Evolutionary conservation across 2,888 invertebrate genomes (phyloP), one percentile per base, ranked within the genome.

Genomic region (Amiota mariae): DNA sequence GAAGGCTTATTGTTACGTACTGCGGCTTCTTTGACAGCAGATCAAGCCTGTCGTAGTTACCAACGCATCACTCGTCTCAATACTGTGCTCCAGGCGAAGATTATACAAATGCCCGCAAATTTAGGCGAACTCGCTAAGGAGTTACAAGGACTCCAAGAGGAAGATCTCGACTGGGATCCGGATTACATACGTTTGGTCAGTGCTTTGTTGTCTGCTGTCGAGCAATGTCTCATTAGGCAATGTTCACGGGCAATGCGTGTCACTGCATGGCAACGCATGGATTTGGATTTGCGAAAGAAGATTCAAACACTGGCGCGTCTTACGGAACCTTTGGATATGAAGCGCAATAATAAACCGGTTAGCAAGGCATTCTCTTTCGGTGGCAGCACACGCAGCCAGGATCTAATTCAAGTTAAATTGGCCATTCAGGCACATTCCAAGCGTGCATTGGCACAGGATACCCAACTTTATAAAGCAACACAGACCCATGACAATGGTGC

Each of bases 41-140:
- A 97, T 77, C 95, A 95, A 87, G 94, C 96, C 0, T 97, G 97
- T 87, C 93, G 93, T 73, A 94, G 96, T 76, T 96, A 96, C 78
- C 90, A 90, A 77, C 86, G 90, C 13, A 81, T 90, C 87, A 80
- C 90, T 81, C 85, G 90, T 0, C 77, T 90, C 12, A 90, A 90
- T 72, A 87, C 90, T 0, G 89, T 90, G 11, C 77, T 90, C 13
- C 89, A 89, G 70, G 87, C 90, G 11, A 90, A 90, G 78, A 82
- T 90, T 51, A 88, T 90, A 59, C 90, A 90, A 76, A 87, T 90
- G 85, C 90, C 90, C 1, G 81, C 86, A 11, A 88, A 87, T 76
- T 77, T 88, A 64, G 87, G 87, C 10, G 88, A 89, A 49, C 73
- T 89, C 77, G 88, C 88, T n/a, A 87, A 88, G 72, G 89, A 89